Evolutionary conservation across 1,140 invertebrate species (phyloP).

Genomic region (Neomicropteryx cornuta): DNA sequence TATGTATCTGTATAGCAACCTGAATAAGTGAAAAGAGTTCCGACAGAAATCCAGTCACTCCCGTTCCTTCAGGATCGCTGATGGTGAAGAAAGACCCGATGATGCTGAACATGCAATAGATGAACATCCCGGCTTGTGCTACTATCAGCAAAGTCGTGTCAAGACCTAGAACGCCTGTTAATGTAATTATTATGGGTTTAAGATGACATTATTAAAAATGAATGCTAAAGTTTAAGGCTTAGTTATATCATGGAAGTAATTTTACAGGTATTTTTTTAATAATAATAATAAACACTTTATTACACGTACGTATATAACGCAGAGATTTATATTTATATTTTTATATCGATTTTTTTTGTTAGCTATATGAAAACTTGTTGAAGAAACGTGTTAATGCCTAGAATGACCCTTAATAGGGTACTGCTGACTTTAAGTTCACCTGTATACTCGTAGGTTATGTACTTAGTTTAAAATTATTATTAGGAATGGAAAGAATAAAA

Average conservation of each 20-base stretch:
- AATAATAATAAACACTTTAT: no score
- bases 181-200: constrained; percentile 12
- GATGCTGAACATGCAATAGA: constrained; percentile 80
- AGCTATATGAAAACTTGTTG: no score
- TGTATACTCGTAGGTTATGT: no score
- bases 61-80: constrained; percentile 39
- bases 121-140: constrained; percentile 78
- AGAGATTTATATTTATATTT: no score
- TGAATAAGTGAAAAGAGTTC: constrained; percentile 49
- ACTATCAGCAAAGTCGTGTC: constrained; percentile 78
- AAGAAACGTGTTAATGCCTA: no score
- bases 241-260: constrained; percentile 11
- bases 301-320: constrained; percentile 19
- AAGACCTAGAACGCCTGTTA: constrained; percentile 48
- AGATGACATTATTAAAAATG: not conserved
- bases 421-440: no score
- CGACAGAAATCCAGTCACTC: constrained; percentile 42
- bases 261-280: constrained; percentile 9
- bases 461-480: no score
- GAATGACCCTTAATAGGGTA: no score
- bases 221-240: constrained; percentile 9
- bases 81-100: constrained; percentile 68
- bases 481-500: no score
- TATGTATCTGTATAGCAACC: no score
- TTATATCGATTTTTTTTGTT: no score